Evolutionary conservation across 2,113 vertebrate genomes (phyloP).

Genomic region (Podocnemis expansa): DNA sequence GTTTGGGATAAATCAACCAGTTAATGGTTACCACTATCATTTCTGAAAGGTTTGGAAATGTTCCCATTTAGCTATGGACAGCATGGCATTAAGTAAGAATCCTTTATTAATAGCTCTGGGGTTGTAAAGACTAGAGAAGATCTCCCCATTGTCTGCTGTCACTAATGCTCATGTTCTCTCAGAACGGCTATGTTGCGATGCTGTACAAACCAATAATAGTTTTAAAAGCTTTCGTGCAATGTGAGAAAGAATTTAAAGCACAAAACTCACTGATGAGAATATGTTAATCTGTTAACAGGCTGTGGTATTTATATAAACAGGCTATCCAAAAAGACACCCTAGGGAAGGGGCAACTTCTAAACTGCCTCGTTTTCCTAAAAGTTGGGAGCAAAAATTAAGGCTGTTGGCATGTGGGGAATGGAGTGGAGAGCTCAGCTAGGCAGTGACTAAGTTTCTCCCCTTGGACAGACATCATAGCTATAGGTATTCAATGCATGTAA

Average conservation of each 20-base stretch:
- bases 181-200: background rate
- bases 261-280: constrained; percentile 19
- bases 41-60: background rate
- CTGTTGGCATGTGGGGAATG: background rate
- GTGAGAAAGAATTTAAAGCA: background rate
- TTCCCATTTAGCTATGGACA: background rate
- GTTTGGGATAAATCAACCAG: background rate
- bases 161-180: constrained; percentile 8
- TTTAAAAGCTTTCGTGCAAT: background rate
- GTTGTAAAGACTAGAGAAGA: background rate
- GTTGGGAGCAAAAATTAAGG: background rate
- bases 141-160: constrained; percentile 10
- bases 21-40: background rate
- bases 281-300: constrained; percentile 1
- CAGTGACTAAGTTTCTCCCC: background rate
- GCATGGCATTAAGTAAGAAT: background rate
- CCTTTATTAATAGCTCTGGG: background rate
- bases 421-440: background rate
- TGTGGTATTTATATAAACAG: background rate
- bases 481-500: background rate
- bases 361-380: background rate
- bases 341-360: background rate
- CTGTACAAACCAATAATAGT: constrained; percentile 4
- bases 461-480: background rate
- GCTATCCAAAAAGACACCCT: background rate